These are phyloP conservation scores for Burhinus oedicnemus DNA, from an alignment of 2,113 vertebrate genomes.

Conservation along the genomic window DNA sequence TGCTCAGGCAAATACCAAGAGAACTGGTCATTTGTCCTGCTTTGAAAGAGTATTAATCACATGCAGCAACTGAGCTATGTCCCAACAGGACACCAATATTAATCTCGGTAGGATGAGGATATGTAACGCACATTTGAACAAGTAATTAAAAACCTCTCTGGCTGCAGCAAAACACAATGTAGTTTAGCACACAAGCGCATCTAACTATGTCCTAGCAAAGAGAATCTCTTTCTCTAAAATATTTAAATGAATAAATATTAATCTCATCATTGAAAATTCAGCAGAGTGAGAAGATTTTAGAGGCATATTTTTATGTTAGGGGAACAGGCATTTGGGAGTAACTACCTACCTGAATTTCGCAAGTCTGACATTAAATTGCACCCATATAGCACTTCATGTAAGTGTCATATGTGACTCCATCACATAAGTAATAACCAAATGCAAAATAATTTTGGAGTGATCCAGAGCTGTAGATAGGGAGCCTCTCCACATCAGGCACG, in stretches of 20 bases:
- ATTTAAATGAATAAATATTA: not conserved
- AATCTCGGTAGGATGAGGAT: not conserved
- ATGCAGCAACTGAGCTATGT: not conserved
- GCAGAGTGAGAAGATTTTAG: not conserved
- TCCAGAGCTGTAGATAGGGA: not conserved
- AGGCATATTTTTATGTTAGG: not conserved
- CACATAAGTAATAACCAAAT: not conserved
- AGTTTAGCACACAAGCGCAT: not conserved
- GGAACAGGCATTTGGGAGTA: not conserved
- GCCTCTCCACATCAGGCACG: not conserved
- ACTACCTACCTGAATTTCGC: not conserved
- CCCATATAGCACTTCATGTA: not conserved
- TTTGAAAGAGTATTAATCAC: slow-evolving; percentile 41
- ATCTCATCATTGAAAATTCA: not conserved
- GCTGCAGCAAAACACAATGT: not conserved
- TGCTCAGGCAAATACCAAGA: not conserved
- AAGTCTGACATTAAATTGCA: not conserved
- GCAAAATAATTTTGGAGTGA: not conserved
- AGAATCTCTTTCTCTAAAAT: not conserved
- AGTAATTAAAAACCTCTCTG: not conserved
- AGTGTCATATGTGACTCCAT: not conserved
- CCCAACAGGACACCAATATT: not conserved
- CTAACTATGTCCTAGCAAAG: not conserved
- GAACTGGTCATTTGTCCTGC: slow-evolving; percentile 16
- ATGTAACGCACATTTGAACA: not conserved